A percentile compares a stretch with the other conserved stretches of the same genome.
Evolutionary conservation across 2,113 vertebrate species (phyloP).

Genomic region (Epinephelus fuscoguttatus): DNA sequence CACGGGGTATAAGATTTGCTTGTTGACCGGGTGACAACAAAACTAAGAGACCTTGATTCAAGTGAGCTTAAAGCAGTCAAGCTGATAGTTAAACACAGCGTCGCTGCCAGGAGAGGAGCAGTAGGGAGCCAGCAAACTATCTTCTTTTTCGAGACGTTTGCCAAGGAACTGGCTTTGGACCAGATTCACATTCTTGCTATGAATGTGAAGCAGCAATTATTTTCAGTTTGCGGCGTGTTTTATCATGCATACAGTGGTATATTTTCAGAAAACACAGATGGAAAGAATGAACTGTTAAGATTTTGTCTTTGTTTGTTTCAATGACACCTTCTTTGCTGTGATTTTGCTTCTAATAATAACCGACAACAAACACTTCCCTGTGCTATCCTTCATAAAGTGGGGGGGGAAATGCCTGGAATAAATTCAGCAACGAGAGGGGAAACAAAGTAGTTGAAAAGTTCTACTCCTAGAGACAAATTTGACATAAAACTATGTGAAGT

Average conservation of each 20-base stretch:
- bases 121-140: conserved; percentile 61
- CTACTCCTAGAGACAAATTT: conserved; percentile 59
- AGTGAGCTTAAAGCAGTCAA: conserved; percentile 65
- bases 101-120: conserved; percentile 61
- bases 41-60: conserved; percentile 66
- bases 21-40: conserved; percentile 61
- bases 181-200: conserved; percentile 45
- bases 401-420: conserved; percentile 4
- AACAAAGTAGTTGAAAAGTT: conserved; percentile 59
- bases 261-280: conserved; percentile 74
- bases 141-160: conserved; percentile 50
- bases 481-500: conserved; percentile 69
- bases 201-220: conserved; percentile 67
- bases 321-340: conserved; percentile 54
- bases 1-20: conserved; percentile 40
- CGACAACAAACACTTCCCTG: conserved; percentile 25
- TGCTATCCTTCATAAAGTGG: conserved; percentile 7
- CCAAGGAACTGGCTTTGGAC: conserved; percentile 67
- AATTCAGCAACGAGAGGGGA: conserved; percentile 16
- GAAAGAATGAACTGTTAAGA: conserved; percentile 61
- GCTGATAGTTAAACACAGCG: conserved; percentile 59
- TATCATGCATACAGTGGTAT: conserved; percentile 36
- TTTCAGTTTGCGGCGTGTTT: conserved; percentile 50
- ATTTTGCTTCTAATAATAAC: conserved; percentile 55
- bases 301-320: conserved; percentile 61